A percentile compares a stretch with the other conserved stretches of the same genome.
phyloP scores from a whole-genome alignment of 2,888 invertebrate species.

The Hyalella azteca region DNA sequence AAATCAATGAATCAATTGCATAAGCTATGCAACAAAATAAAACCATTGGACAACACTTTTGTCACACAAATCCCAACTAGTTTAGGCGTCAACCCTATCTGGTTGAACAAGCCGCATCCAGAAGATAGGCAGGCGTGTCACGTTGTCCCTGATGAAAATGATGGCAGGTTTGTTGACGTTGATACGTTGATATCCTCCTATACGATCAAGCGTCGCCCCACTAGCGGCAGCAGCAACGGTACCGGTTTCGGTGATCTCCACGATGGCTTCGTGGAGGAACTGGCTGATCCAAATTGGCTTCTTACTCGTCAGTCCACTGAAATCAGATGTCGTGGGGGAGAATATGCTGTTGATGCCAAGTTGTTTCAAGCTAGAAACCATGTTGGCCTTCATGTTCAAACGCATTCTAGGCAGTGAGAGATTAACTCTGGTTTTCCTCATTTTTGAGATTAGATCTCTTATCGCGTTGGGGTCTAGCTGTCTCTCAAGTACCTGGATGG shows the following conservation, averaged over 20 bases:
- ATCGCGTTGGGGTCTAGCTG: constrained; percentile 42
- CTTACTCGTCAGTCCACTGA: constrained; percentile 59
- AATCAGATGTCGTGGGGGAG: constrained; percentile 54
- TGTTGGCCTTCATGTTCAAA: constrained; percentile 54
- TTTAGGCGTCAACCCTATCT: too few relatives aligned
- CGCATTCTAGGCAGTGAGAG: constrained; percentile 59
- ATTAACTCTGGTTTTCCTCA: constrained; percentile 45
- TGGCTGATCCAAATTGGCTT: constrained; percentile 62
- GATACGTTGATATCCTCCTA: constrained; percentile 60
- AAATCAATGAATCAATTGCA: too few relatives aligned
- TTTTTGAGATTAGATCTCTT: constrained; percentile 43
- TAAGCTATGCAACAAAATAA: too few relatives aligned
- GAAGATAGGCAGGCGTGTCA: constrained; percentile 72
- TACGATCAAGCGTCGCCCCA: constrained; percentile 39
- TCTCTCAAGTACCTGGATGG: constrained; percentile 45
- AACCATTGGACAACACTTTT: too few relatives aligned
- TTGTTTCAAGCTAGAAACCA: constrained; percentile 49
- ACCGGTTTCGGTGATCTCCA: constrained; percentile 66
- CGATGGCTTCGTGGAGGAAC: constrained; percentile 66
- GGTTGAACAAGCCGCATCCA: constrained; percentile 67
- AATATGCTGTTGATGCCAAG: constrained; percentile 59
- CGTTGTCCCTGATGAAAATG: constrained; percentile 74
- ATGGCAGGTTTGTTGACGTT: constrained; percentile 75
- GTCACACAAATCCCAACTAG: too few relatives aligned
- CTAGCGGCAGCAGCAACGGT: constrained; percentile 54